Base-by-base conservation (phyloP, 1,140 invertebrate species). In the Heliconius himera region DNA sequence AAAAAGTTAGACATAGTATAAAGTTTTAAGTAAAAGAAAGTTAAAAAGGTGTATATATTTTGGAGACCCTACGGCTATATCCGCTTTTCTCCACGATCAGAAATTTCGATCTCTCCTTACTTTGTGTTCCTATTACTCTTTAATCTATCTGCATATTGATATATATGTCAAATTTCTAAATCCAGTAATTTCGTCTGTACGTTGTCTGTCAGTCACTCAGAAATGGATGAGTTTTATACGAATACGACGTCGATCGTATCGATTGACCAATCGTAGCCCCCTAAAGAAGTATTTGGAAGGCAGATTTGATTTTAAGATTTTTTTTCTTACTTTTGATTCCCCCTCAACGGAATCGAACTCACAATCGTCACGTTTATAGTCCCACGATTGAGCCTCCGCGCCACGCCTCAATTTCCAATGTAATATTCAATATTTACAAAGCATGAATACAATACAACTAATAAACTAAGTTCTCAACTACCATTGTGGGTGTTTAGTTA, bases 51-150 rank as follows among this genome's bases (percentile, higher is more conserved):
- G 18, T 46, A 4, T 22, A 9, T 22, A 8, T 89, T 87, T 41
- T 83, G 94, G 93, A 95, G 81, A 91, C 90, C 0, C 89, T 96
- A 1, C 91, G 96, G 0, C 91, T 95, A 73, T 95, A 96, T 84
- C 95, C 96, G 0, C 90, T 95, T 3, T 86, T 95, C 36, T 85
- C 95, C 1, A 91, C 90, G 33, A 89, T 96, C 33, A 36, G 5
- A 36, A 36, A 36, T 36, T 36, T 36, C 33, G 0, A 36, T 36
- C 33, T 36, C 33, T 36, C 8, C 6, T 36, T 5, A 36, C 33
- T 8, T 1, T 36, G 33, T 36, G 33, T 36, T 36, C 33, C 33
- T 8, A 6, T 6, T 36, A 1, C 8, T 36, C 8, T 36, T 6
- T 36, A 8, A 36, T 6, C 6, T 36, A 36, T 6, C 33, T 33